These are phyloP conservation scores for Stegostoma tigrinum DNA, from an alignment of 2,113 vertebrate species.

Conservation along the genomic window DNA sequence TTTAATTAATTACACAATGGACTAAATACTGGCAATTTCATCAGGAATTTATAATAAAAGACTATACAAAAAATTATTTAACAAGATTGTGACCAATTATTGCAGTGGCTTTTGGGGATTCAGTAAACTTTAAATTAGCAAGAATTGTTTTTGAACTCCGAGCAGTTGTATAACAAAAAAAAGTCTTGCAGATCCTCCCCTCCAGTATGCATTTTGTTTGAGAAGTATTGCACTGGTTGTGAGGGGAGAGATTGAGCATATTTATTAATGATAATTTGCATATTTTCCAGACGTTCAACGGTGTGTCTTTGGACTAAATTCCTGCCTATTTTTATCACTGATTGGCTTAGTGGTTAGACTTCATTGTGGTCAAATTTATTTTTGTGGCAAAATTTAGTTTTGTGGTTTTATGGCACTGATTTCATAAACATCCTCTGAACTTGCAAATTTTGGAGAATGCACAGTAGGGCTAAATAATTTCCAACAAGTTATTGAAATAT, in stretches of 20 bases:
- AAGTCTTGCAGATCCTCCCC: not conserved
- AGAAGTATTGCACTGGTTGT: not conserved
- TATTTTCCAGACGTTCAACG: not conserved
- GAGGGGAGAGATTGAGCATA: not conserved
- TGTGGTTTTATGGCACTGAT: not conserved
- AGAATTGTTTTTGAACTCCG: not conserved
- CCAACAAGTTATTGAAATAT: not conserved
- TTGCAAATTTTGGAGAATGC: not conserved
- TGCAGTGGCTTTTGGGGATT: not conserved
- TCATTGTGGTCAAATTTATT: not conserved
- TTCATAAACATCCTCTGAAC: not conserved
- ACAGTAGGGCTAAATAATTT: not conserved
- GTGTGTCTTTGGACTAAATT: not conserved
- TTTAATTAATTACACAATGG: not conserved
- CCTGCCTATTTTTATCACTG: not conserved
- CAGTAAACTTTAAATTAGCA: not conserved
- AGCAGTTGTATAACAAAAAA: not conserved
- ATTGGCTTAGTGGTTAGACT: not conserved
- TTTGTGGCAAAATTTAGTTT: not conserved
- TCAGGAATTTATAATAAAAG: not conserved
- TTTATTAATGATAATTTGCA: not conserved
- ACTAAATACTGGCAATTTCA: not conserved
- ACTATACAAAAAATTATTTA: not conserved
- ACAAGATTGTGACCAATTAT: not conserved
- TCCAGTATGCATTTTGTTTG: not conserved